Evolutionary conservation across 2,797 vertebrate genomes (phyloP).

Genomic region (Gallinago nigripennis): DNA sequence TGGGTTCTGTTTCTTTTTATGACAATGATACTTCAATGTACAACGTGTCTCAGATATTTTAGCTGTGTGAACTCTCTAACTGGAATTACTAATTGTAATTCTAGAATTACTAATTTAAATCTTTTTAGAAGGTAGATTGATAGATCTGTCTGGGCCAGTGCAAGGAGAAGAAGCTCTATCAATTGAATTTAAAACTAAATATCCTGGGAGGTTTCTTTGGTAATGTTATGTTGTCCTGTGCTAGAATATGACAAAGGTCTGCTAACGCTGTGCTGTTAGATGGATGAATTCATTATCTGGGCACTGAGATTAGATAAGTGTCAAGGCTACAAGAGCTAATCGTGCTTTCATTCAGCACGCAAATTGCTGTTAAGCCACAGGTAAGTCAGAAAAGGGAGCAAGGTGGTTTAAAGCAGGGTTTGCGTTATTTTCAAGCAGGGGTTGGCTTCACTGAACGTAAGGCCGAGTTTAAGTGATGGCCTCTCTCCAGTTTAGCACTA

Average conservation of each 20-base stretch:
- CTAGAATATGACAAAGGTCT: not conserved
- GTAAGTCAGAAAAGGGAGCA: not conserved
- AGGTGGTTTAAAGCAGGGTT: not conserved
- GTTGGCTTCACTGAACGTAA: not conserved
- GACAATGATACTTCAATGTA: not conserved
- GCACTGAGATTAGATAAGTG: not conserved
- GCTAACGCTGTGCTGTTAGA: not conserved
- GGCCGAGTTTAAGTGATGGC: not conserved
- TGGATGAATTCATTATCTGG: not conserved
- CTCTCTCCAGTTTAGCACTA: not conserved
- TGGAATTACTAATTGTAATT: not conserved
- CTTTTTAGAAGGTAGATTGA: not conserved
- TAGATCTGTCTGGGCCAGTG: not conserved
- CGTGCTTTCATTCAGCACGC: rapidly evolving
- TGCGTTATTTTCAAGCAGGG: not conserved
- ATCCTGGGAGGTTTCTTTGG: not conserved
- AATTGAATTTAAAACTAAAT: not conserved
- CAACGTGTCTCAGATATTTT: not conserved
- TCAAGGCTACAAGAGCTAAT: not conserved
- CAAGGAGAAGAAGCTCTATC: not conserved
- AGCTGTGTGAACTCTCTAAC: not conserved
- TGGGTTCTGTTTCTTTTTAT: not conserved
- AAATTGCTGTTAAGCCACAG: not conserved
- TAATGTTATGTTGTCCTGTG: not conserved
- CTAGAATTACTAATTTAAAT: not conserved